A percentile compares a stretch with the other conserved stretches of the same genome.
These are phyloP conservation scores for Baronia brevicornis DNA, from an alignment of 2,888 invertebrate genomes.

Conservation along the genomic window DNA sequence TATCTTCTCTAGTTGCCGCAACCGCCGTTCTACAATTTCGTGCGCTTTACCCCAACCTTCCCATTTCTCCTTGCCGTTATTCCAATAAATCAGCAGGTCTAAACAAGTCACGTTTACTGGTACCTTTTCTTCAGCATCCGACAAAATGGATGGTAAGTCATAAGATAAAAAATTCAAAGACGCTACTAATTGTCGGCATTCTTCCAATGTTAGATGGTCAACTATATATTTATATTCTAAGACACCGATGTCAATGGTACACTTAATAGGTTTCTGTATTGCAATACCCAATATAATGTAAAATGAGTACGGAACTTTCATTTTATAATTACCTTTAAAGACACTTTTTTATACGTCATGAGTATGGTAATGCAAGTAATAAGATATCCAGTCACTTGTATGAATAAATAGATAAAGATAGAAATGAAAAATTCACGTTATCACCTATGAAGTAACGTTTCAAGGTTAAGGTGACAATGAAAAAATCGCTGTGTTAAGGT, in stretches of 20 bases:
- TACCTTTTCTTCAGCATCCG: constrained; percentile 46
- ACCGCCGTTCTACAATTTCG: constrained; percentile 65
- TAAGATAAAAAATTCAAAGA: constrained; percentile 67
- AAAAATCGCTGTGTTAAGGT: constrained; percentile 12
- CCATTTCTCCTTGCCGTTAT: constrained; percentile 37
- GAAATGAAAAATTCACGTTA: constrained; percentile 8
- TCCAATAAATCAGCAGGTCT: constrained; percentile 76
- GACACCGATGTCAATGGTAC: constrained; percentile 43
- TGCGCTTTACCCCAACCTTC: constrained; percentile 77
- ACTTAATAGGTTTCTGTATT: constrained; percentile 22
- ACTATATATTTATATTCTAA: constrained; percentile 64
- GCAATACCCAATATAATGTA: constrained; percentile 32
- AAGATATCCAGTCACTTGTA: neutral
- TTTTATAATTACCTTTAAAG: no score
- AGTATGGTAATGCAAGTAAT: neutral
- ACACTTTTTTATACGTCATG: no score
- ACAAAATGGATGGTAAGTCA: constrained; percentile 30
- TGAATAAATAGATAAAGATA: constrained; percentile 6
- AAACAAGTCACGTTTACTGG: constrained; percentile 72
- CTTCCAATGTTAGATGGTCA: constrained; percentile 67
- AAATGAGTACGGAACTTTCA: constrained; percentile 17
- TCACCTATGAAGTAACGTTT: constrained; percentile 5
- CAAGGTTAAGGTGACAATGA: constrained; percentile 15
- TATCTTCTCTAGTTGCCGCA: constrained; percentile 73
- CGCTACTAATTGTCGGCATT: constrained; percentile 75